These are phyloP conservation scores for Pampus argenteus DNA, from an alignment of 2,797 vertebrate genomes.

Conservation along the genomic window DNA sequence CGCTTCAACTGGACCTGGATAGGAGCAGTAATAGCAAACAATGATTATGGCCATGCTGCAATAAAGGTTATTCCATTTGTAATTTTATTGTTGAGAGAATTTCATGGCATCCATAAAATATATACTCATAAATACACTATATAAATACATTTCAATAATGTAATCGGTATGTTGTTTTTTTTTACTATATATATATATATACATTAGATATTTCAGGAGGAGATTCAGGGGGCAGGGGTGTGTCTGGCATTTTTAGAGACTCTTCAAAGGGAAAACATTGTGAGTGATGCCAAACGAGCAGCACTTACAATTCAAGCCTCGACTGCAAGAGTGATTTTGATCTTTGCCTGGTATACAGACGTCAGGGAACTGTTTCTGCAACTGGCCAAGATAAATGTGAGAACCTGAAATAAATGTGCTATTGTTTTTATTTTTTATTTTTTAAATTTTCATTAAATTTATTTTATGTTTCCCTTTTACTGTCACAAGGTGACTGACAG, in stretches of 20 bases:
- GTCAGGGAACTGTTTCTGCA: conserved; percentile 78
- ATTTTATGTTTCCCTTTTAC: background rate
- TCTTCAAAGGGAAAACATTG: conserved; percentile 72
- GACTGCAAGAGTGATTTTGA: conserved; percentile 77
- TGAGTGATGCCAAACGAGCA: conserved; percentile 67
- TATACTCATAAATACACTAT: background rate
- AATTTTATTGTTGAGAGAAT: background rate
- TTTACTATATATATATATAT: background rate
- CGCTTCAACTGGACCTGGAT: conserved; percentile 84
- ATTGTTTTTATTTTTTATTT: background rate
- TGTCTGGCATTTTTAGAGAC: conserved; percentile 83
- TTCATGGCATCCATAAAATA: background rate
- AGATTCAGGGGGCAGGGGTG: conserved; percentile 65
- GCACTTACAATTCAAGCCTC: conserved; percentile 78
- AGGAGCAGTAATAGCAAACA: conserved; percentile 78
- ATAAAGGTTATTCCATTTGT: conserved; percentile 65
- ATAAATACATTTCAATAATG: background rate
- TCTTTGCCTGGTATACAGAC: conserved; percentile 81
- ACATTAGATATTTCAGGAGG: conserved; percentile 76
- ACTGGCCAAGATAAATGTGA: conserved; percentile 78
- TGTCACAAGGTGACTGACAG: conserved; percentile 71
- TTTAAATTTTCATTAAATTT: background rate
- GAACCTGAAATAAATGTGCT: conserved; percentile 25
- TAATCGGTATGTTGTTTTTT: background rate
- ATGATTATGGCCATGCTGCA: conserved; percentile 79